phyloP scores from a whole-genome alignment of 1,140 invertebrate genomes.

The Bombus waltoni region DNA sequence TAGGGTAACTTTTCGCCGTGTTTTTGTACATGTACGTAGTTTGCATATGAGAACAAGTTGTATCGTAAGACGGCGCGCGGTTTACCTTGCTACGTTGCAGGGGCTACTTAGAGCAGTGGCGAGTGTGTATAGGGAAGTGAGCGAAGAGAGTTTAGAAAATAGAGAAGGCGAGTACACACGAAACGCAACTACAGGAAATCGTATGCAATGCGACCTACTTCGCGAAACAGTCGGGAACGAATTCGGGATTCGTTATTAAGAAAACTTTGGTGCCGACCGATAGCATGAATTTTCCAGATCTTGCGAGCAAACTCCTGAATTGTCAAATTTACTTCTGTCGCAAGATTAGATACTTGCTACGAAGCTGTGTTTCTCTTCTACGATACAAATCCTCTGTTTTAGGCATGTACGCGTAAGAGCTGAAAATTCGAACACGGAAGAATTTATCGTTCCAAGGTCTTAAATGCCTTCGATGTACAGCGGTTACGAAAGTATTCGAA shows the following conservation, averaged over 20 bases:
- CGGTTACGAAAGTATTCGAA: no score
- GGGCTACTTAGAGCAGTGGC: not conserved
- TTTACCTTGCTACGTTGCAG: conserved; percentile 16
- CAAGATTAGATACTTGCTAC: not conserved
- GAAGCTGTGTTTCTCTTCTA: not conserved
- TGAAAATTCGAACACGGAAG: not conserved
- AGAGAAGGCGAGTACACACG: conserved; percentile 5
- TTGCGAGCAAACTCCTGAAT: conserved; percentile 30
- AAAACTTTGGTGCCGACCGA: conserved; percentile 53
- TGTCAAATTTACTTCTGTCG: conserved; percentile 53
- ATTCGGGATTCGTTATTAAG: conserved; percentile 69
- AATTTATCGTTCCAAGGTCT: not conserved
- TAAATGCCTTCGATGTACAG: not conserved
- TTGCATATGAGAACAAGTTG: conserved; percentile 22
- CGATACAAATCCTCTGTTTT: not conserved
- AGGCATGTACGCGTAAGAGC: not conserved
- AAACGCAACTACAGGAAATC: conserved; percentile 47
- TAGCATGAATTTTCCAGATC: conserved; percentile 61
- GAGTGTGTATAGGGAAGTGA: conserved; percentile 7
- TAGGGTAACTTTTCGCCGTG: not conserved
- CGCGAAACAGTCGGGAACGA: conserved; percentile 50
- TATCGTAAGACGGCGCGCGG: conserved; percentile 30
- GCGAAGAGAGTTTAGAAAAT: not conserved
- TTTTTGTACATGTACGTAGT: not conserved
- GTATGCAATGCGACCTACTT: conserved; percentile 63